A percentile compares a stretch with the other conserved stretches of the same genome.
Conservation (phyloP, 2,888 invertebrate species). For the Arctia plantaginis region DNA sequence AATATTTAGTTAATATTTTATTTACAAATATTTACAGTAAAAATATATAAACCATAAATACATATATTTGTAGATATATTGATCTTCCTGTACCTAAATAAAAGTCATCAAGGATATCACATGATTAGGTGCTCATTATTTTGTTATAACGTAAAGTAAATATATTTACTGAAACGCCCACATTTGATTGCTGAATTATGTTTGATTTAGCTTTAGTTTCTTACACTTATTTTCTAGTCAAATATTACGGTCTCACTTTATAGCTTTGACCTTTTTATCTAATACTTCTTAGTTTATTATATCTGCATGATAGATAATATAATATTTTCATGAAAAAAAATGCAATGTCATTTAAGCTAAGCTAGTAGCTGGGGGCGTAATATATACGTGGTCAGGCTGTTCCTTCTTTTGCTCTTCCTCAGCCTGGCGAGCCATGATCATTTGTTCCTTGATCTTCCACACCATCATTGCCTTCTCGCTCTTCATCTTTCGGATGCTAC, state of each 20-base stretch:
- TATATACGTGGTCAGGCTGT: conserved; percentile 60
- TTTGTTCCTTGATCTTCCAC: conserved; percentile 88
- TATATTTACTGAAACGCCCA: background rate
- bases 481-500: conserved; percentile 92
- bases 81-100: background rate
- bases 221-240: background rate
- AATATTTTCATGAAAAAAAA: background rate
- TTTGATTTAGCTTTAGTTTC: background rate
- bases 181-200: background rate
- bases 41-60: background rate
- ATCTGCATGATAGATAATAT: background rate
- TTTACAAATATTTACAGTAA: conserved; percentile 4
- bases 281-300: background rate
- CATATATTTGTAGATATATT: background rate
- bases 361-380: conserved; percentile 50
- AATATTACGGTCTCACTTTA: background rate
- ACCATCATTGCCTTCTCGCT: conserved; percentile 89
- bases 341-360: conserved; percentile 33
- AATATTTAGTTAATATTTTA: background rate
- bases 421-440: conserved; percentile 72
- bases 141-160: background rate
- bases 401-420: conserved; percentile 55
- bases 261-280: background rate
- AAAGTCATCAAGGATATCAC: background rate
- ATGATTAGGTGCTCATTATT: background rate